Base-by-base conservation (phyloP, 2,888 invertebrate genomes). In the Aporophyla nigra region DNA sequence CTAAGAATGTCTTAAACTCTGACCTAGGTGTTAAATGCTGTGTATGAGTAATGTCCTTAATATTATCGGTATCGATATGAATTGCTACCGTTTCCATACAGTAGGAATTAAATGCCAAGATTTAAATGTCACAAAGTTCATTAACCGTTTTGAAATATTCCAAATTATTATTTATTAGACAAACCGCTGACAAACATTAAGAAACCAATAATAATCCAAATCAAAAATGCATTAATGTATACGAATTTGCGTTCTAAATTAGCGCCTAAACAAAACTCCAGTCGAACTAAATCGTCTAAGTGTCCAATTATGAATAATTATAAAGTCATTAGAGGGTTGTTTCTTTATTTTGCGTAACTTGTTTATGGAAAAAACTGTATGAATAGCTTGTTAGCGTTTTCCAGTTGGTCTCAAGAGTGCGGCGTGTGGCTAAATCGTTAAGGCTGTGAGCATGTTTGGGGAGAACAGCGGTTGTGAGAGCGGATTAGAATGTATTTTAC, bases 341-440 rank as follows among this genome's bases (percentile, higher is more conserved):
- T 94, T 92, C 92, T 93, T 90, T 92, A 90, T 87, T 89, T 87
- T 85, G 81, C 88, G 87, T 93, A 94, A 94, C 92, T 93, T 88
- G 92, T 92, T 94, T 94, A 94, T 91, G 88, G 89, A 92, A 93
- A 78, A 94, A 93, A 92, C 90, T 92, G 88, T 92, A 92, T 94
- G 94, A 95, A 95, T 94, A 86, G 93, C 94, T 95, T 95, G 94
- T 95, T 95, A 95, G 93, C 92, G 91, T 93, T 94, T 94, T 92
- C 89, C 91, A 94, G 92, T 92, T 86, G 90, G 92, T 93, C 92
- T 93, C 92, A 81, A 91, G 92, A 93, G 92, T 91, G 88, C 86
- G 88, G 91, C 88, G 92, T 92, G 90, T 92, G 89, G 91, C 89
- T 87, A 89, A 91, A 90, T 91, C 88, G 89, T 90, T 91, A 90